A percentile compares a stretch with the other conserved stretches of the same genome.
Conservation (phyloP, 2,113 vertebrate genomes). For the Microcebus murinus region DNA sequence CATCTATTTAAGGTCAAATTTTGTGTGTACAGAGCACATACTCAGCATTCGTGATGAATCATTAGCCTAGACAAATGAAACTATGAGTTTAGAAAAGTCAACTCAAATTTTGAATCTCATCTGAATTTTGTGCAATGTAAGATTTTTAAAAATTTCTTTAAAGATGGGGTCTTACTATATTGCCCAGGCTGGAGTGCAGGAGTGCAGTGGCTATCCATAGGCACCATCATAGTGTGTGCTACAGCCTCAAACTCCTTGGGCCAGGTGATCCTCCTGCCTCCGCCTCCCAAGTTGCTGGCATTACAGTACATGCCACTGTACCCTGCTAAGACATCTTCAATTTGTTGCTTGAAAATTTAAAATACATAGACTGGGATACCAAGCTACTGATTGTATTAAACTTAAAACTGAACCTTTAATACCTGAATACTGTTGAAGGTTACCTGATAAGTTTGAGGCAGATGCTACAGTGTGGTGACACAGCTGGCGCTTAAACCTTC, state of each 20-base stretch:
- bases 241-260: neutral
- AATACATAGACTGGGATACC: neutral
- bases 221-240: neutral
- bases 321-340: neutral
- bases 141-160: neutral
- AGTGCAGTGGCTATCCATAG: neutral
- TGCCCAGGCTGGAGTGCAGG: neutral
- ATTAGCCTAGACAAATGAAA: neutral
- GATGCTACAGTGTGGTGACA: neutral
- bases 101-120: neutral
- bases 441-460: constrained; percentile 22
- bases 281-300: neutral
- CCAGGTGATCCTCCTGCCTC: neutral
- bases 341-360: neutral
- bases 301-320: neutral
- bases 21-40: neutral
- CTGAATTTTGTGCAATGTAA: neutral
- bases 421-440: neutral
- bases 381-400: neutral
- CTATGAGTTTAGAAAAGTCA: constrained; percentile 15
- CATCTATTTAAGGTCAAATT: neutral
- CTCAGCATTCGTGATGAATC: neutral
- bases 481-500: constrained; percentile 30
- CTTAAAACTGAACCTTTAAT: neutral
- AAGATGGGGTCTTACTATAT: neutral